Conservation (phyloP, 2,113 vertebrate species). For the Ammodytes marinus region DNA sequence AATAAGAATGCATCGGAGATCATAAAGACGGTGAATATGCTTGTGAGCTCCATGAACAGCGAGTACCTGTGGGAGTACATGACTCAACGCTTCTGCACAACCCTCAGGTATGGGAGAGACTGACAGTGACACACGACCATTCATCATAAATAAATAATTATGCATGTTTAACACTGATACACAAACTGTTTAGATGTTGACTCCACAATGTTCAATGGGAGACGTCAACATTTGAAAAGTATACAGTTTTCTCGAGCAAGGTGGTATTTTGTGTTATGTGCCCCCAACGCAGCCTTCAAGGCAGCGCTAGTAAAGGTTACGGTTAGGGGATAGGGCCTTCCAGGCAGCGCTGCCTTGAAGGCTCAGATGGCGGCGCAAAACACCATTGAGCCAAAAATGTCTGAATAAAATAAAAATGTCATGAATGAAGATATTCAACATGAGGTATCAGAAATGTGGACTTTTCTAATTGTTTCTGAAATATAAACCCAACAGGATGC, state of each 20-base stretch:
- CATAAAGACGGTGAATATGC: slow-evolving; percentile 94
- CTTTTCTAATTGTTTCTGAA: neutral
- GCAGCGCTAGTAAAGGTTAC: too few relatives aligned
- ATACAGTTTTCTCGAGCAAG: neutral
- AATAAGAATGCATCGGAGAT: slow-evolving; percentile 95
- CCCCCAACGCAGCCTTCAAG: too few relatives aligned
- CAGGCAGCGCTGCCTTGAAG: too few relatives aligned
- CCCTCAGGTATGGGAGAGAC: slow-evolving; percentile 86
- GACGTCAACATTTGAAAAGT: neutral
- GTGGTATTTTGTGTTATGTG: too few relatives aligned
- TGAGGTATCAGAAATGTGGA: too few relatives aligned
- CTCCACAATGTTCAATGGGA: too few relatives aligned
- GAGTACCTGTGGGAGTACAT: slow-evolving; percentile 98
- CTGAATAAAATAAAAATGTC: neutral
- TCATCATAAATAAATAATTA: neutral
- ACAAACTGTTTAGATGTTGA: neutral
- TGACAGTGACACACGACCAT: neutral
- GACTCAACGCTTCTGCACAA: slow-evolving; percentile 89
- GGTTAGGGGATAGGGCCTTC: too few relatives aligned
- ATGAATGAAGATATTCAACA: neutral
- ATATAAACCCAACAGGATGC: neutral
- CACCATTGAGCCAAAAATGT: neutral
- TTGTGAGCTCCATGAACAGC: slow-evolving; percentile 92
- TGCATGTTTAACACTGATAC: neutral
- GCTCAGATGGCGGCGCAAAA: too few relatives aligned